Base-by-base conservation (phyloP, 1,140 invertebrate species). In the Pinna nobilis region DNA sequence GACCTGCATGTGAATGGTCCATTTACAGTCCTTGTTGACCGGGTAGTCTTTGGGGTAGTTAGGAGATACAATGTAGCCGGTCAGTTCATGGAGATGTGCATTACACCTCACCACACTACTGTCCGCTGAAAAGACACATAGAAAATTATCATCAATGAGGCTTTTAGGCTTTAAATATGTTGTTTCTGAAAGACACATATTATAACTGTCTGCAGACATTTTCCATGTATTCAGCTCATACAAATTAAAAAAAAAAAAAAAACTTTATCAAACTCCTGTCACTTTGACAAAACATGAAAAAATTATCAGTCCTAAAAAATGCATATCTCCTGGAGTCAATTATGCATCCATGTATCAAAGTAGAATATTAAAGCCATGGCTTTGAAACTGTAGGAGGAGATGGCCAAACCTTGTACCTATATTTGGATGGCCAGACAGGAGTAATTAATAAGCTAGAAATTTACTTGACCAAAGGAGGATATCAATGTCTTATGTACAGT, bases 11-110 rank as follows among this genome's bases (percentile, higher is more conserved):
- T 82, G 77, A 11, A 82, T 67, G 4, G 57, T 50, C 74, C 75
- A 82, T 4, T 51, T 37, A 70, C 80, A 82, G 35, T 77, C 49
- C 5, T 66, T 67, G 30, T 65, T 68, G 64, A 73, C 65, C 6
- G 75, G 77, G 41, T 82, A 82, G 35, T 57, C 49, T 1, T 49
- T 25, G 5, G 77, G 77, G 49, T 70, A 79, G 4, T 23, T 9
- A n/a, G 77, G 77, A 9, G 68, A 72, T 20, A 35, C 18, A 9
- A 78, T 65, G n/a, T 44, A 50, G 18, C 76, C 76, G 13, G 13
- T 39, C 39, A 53, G 9, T 41, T 23, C 49, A 28, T 68, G 32
- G 32, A 78, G 20, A 50, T 74, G 66, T 15, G 28, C 11, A 33
- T 59, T 59, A 35, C 55, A 59, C 20, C 30, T 39, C 9, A 44